These are phyloP conservation scores for Aphidoletes aphidimyza DNA, from an alignment of 2,888 invertebrate genomes.

Conservation along the genomic window DNA sequence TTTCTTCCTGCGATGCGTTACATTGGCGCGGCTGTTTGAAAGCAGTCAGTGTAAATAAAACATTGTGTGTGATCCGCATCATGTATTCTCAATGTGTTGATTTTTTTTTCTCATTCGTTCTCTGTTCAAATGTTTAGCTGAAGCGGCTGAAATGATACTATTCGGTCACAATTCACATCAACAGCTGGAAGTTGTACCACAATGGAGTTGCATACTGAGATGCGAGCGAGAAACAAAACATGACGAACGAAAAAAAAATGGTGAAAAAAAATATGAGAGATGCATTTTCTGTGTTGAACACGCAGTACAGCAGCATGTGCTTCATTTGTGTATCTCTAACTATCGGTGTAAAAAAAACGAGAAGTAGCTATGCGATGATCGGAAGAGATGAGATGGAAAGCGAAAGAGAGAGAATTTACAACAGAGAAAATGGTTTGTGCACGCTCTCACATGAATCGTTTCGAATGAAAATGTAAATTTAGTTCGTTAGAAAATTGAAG, in stretches of 20 bases:
- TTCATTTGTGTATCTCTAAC: not conserved
- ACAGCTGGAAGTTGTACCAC: not conserved
- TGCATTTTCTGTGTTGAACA: not conserved
- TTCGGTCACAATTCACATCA: slow-evolving; percentile 31
- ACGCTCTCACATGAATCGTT: not conserved
- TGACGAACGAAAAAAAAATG: no score
- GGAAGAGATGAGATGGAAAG: not conserved
- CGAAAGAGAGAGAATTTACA: not conserved
- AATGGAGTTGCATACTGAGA: no score
- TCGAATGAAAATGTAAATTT: not conserved
- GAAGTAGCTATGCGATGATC: not conserved
- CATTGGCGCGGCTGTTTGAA: not conserved
- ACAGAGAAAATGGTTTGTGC: not conserved
- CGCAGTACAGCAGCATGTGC: not conserved
- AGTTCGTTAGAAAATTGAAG: not conserved
- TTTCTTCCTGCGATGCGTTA: no score
- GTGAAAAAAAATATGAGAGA: not conserved
- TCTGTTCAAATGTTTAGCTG: not conserved
- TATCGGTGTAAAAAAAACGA: not conserved
- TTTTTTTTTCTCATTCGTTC: not conserved
- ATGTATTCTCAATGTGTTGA: not conserved
- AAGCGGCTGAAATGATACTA: not conserved
- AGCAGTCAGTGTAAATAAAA: not conserved
- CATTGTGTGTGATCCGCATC: not conserved
- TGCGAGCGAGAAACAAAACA: no score